A percentile compares a stretch with the other conserved stretches of the same genome.
phyloP scores from a whole-genome alignment of 2,113 vertebrate species.

The Copsychus sechellarum region DNA sequence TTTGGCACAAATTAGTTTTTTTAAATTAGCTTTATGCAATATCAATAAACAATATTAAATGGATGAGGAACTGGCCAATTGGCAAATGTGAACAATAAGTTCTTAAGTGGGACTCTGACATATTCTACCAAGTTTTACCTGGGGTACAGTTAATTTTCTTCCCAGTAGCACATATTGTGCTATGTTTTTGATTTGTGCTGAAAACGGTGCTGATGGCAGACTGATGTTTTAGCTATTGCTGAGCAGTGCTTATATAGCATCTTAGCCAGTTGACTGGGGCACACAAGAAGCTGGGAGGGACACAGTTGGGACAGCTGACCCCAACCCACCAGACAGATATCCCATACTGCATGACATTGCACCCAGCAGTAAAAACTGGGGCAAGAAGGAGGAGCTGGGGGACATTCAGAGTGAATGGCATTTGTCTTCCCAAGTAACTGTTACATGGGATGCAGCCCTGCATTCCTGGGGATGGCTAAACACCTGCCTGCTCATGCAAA shows the following conservation, averaged over 20 bases:
- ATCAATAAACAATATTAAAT: not conserved
- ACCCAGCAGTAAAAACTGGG: not conserved
- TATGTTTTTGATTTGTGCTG: not conserved
- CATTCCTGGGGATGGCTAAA: not conserved
- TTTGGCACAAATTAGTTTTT: not conserved
- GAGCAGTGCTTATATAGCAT: not conserved
- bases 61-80: not conserved
- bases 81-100: not conserved
- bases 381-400: not conserved
- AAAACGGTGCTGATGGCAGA: not conserved
- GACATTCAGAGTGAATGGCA: fast-evolving
- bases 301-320: not conserved
- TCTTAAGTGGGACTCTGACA: not conserved
- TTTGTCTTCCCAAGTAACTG: not conserved
- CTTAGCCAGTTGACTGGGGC: not conserved
- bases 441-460: fast-evolving
- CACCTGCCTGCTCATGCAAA: not conserved
- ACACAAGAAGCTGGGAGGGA: not conserved
- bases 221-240: not conserved
- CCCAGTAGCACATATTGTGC: not conserved
- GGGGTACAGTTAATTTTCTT: not conserved
- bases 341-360: fast-evolving
- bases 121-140: not conserved
- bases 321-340: not conserved
- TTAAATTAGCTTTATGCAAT: not conserved